Evolutionary conservation across 2,888 invertebrate genomes (phyloP), one percentile per base, ranked within the genome.

Genomic region (Clunio marinus): DNA sequence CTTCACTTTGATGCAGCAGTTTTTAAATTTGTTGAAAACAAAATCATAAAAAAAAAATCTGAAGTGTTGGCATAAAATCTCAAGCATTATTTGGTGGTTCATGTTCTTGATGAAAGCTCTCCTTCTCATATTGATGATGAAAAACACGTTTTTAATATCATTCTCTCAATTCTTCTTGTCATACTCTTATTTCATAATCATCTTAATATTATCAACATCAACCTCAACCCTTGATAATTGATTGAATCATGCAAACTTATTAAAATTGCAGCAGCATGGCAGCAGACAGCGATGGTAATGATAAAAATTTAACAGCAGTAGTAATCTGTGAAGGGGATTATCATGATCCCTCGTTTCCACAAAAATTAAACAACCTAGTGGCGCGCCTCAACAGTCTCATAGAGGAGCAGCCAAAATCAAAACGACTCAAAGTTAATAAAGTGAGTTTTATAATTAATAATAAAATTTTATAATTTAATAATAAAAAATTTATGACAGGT

Each of bases 251-350:
- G 41, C n/a, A 41, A 41, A 51, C n/a, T 2, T n/a, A 41, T n/a
- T 41, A 15, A 32, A 32, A 32, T 8, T 10, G 5, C 51, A 51
- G 77, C 68, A 73, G 81, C 77, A 91, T 91, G 91, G 89, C 89
- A 85, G 88, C 88, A 83, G 88, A 89, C 82, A 89, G 89, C 84
- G 89, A 89, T 83, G 86, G 85, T 82, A 85, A 82, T 80, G 86
- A 84, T 82, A 85, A 82, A 79, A 60, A 45, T 68, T 78, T 87
- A 79, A 84, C 86, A 80, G 87, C 88, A 76, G 88, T 93, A 81
- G 88, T 94, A 81, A 93, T 93, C 76, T 94, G 93, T 82, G 90
- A 93, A 83, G 94, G 94, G 75, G 88, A 93, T 83, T 85, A 91
- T 78, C 85, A 86, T 78, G 93, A 93, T 83, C 93, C 93, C 75